Conservation (phyloP, 2,888 invertebrate species). For the Meta bourneti region DNA sequence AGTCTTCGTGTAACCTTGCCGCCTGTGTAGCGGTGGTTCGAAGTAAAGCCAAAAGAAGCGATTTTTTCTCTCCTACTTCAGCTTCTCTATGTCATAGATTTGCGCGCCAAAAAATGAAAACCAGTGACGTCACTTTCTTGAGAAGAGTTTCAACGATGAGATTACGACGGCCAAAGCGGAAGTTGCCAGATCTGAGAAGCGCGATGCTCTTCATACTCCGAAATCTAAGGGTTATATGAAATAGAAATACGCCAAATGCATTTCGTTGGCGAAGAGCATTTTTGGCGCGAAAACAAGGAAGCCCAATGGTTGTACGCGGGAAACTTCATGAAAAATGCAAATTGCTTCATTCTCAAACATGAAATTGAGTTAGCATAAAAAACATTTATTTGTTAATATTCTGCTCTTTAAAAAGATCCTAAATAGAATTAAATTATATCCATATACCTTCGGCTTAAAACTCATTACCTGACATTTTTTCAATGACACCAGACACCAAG, state of each 20-base stretch:
- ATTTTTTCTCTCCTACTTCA: constrained; percentile 17
- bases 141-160: constrained; percentile 34
- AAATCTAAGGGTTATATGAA: constrained; percentile 49
- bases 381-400: too few relatives aligned
- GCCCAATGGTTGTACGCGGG: not conserved
- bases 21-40: not conserved
- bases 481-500: too few relatives aligned
- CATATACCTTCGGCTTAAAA: too few relatives aligned
- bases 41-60: not conserved
- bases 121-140: constrained; percentile 68
- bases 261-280: not conserved
- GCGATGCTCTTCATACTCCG: constrained; percentile 59
- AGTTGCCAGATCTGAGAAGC: constrained; percentile 71
- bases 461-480: too few relatives aligned
- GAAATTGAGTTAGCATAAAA: too few relatives aligned
- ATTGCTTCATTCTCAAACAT: too few relatives aligned
- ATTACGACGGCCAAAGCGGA: constrained; percentile 60
- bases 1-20: not conserved
- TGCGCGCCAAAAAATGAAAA: constrained; percentile 63
- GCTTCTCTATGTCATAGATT: constrained; percentile 48
- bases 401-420: too few relatives aligned
- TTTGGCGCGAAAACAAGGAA: constrained; percentile 16
- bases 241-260: constrained; percentile 38
- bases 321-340: not conserved
- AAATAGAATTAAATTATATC: too few relatives aligned